Percentiles rank a stretch among this genome's conserved stretches.
Evolutionary conservation across 2,888 invertebrate genomes (phyloP).

Genomic region (Drosophila kokeensis): DNA sequence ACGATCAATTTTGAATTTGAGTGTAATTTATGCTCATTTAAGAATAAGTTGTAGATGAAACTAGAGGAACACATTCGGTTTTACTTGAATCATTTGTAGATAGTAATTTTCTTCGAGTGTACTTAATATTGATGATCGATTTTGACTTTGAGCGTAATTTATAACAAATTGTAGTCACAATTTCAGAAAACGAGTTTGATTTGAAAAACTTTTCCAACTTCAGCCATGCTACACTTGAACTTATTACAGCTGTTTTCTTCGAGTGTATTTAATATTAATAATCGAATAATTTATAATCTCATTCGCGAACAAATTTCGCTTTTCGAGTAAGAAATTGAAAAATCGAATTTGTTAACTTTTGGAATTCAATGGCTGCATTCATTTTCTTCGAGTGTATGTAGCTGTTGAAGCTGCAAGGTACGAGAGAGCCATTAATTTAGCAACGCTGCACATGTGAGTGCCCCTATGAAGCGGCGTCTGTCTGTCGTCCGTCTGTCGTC

Average conservation of each 20-base stretch:
- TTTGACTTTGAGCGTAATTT: neutral
- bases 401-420: slow-evolving; percentile 28
- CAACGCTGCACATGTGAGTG: slow-evolving; percentile 39
- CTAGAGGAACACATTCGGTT: neutral
- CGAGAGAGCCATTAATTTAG: slow-evolving; percentile 43
- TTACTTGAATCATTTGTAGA: neutral
- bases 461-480: slow-evolving; percentile 33
- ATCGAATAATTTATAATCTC: neutral
- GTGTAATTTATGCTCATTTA: neutral
- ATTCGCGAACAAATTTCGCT: neutral
- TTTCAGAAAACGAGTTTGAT: neutral
- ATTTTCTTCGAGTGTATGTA: neutral
- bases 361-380: neutral
- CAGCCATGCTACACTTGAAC: neutral
- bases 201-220: neutral
- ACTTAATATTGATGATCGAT: neutral
- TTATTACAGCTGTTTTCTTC: neutral
- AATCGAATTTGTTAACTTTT: neutral
- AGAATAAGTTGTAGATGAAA: neutral
- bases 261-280: neutral
- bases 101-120: neutral
- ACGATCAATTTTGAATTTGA: neutral
- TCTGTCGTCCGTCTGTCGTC: neutral
- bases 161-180: neutral
- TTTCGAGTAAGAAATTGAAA: neutral